Base-by-base conservation (phyloP, 30 jellyfish, hydroid and myxozoan species). In the Euphysa ruthae region DNA sequence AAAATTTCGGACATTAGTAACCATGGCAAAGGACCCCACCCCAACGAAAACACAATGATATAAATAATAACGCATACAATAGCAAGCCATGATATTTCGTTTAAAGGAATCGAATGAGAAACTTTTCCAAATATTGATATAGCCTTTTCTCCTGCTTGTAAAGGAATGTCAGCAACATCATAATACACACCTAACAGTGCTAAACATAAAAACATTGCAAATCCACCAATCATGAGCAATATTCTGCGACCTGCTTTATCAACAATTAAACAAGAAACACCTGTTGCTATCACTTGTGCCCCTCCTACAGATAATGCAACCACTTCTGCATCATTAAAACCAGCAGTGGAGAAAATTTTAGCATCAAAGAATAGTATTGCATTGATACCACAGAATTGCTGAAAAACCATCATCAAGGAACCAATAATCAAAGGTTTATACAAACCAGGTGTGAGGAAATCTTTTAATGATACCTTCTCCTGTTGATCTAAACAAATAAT, bases 11-110 rank as follows among this genome's bases (percentile, higher is more conserved):
- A 88, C 98, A 88, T 88, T 6, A 80, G 73, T 58, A 88, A 83
- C 98, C 98, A 88, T 6, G 98, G 98, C 63, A 88, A 55, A 23
- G 95, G 94, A 12, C 98, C 98, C 98, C 98, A 88, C 1, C 98
- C 94, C 38, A 88, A 33, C 2, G 98, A 88, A 35, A 88, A 88
- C 32, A 88, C 61, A 18, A 55, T 58, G 30, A 74, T 74, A 61
- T 73, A 88, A 32, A 80, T 34, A 42, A 88, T 58, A 1, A 91
- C 93, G 31, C 93, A 42, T 0, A 61, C 27, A 4, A 80, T 57
- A 1, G 95, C 98, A 4, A 88, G 63, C 93, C 94, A 74, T 2
- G 94, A 61, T 8, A 87, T 87, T 43, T 87, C 71, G 12, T 30
- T 65, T 10, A 32, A 42, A 0, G 91, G 82, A 16, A 85, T 65